Evolutionary conservation across 2,113 vertebrate genomes (phyloP).

Genomic region (Podarcis cretensis): DNA sequence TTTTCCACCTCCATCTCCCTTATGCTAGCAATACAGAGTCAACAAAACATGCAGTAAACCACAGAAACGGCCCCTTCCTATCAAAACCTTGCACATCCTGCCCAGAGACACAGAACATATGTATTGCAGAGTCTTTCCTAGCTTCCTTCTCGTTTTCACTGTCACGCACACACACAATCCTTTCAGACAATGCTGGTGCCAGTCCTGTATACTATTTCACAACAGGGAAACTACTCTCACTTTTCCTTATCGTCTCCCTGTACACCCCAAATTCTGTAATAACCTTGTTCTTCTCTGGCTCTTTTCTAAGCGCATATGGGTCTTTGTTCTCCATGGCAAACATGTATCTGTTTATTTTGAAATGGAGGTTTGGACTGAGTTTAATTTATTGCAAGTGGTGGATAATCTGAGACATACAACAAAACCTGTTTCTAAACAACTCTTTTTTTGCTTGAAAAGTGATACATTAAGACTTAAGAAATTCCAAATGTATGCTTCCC

Average conservation of each 20-base stretch:
- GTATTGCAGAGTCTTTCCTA: constrained; percentile 2
- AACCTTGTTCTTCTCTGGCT: not conserved
- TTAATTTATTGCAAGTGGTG: not conserved
- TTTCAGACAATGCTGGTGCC: constrained; percentile 1
- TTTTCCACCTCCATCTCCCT: not conserved
- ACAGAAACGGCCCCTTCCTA: constrained; percentile 8
- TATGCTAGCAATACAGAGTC: not conserved
- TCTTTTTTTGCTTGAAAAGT: not conserved
- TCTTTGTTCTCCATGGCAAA: not conserved
- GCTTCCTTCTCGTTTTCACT: not conserved
- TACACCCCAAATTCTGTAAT: constrained; percentile 17
- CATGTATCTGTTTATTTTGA: not conserved
- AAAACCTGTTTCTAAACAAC: not conserved
- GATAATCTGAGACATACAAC: not conserved
- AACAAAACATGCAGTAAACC: not conserved
- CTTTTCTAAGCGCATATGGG: not conserved
- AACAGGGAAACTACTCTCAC: not conserved
- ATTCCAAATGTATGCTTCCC: not conserved
- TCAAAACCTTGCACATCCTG: not conserved
- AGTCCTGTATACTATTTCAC: not conserved
- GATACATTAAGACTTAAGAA: not conserved
- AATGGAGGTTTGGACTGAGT: not conserved
- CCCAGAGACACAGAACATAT: not conserved
- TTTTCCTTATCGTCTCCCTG: constrained; percentile 10
- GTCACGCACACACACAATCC: not conserved